Conservation (phyloP, 2,113 vertebrate genomes). For the Strigops habroptila region DNA sequence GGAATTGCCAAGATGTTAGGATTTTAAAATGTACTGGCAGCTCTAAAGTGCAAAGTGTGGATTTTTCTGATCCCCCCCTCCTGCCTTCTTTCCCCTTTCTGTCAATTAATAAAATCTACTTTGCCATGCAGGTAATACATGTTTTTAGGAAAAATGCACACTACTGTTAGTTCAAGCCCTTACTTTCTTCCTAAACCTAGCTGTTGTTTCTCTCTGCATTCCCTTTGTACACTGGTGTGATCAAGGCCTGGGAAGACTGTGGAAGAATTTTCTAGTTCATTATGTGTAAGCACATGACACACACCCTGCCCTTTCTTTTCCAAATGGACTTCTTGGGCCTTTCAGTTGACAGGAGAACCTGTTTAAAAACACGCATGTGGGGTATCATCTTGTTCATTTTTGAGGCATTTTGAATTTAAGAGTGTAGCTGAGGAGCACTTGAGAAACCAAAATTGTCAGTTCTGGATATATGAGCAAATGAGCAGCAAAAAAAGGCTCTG, state of each 20-base stretch:
- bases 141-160: neutral
- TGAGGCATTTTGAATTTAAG: neutral
- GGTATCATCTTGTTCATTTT: neutral
- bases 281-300: neutral
- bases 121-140: neutral
- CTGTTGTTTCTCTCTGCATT: neutral
- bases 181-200: neutral
- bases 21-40: neutral
- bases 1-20: neutral
- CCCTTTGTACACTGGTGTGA: neutral
- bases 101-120: neutral
- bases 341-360: constrained; percentile 43
- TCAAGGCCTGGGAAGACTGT: neutral
- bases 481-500: neutral
- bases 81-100: neutral
- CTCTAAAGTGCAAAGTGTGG: neutral
- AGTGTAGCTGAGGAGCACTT: neutral
- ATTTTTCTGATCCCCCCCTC: neutral
- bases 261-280: neutral
- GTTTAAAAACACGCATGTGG: neutral
- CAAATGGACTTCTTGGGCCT: neutral
- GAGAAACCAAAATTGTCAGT: neutral
- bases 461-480: neutral
- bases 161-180: neutral
- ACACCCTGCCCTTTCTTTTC: neutral